Evolutionary conservation across 2,113 vertebrate species (phyloP).

Genomic region (Poicephalus gulielmi): DNA sequence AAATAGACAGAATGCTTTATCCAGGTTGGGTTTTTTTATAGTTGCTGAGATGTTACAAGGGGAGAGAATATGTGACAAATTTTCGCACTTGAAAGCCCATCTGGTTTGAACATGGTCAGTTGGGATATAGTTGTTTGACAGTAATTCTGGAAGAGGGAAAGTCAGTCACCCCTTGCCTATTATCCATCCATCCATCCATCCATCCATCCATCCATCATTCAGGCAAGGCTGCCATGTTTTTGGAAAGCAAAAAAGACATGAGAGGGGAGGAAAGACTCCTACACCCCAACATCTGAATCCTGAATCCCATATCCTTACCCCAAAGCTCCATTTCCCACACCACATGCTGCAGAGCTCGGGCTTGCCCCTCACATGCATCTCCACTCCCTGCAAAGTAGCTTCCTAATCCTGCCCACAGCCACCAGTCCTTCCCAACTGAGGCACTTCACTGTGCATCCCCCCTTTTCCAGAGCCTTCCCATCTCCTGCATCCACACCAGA

Average conservation of each 20-base stretch:
- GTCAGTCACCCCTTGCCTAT: neutral
- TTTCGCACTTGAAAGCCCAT: neutral
- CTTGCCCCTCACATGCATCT: neutral
- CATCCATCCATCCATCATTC: neutral
- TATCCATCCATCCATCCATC: neutral
- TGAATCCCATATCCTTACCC: neutral
- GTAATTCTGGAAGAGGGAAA: neutral
- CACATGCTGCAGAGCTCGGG: neutral
- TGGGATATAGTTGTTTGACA: neutral
- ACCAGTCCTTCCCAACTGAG: neutral
- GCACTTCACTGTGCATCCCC: neutral
- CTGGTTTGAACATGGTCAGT: neutral
- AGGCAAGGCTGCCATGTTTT: accelerated
- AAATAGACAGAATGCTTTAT: constrained; percentile 21
- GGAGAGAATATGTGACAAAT: neutral
- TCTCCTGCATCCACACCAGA: neutral
- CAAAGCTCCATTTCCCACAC: neutral
- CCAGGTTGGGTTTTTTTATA: neutral
- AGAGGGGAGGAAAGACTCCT: neutral
- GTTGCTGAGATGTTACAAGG: neutral
- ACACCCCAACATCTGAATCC: neutral
- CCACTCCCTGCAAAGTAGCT: neutral
- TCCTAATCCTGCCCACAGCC: neutral
- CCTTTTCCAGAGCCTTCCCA: neutral
- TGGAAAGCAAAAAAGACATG: neutral